These are phyloP conservation scores for Chorisops tibialis DNA, from an alignment of 2,888 invertebrate species.

Conservation along the genomic window DNA sequence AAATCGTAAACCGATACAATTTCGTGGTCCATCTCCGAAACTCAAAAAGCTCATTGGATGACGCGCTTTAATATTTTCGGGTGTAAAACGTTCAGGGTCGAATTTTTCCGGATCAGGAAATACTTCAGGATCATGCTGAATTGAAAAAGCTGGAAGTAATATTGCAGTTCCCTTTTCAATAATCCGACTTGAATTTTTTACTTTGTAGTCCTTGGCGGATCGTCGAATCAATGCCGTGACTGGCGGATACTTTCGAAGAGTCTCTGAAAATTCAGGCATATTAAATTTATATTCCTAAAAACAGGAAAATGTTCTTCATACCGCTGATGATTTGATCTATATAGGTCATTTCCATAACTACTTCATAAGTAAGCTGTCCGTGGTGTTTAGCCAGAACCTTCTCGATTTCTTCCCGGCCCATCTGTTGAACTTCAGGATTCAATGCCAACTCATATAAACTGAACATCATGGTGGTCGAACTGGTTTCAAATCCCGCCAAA, in stretches of 20 bases:
- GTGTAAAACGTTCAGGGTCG: conserved; percentile 57
- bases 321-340: conserved; percentile 44
- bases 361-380: conserved; percentile 42
- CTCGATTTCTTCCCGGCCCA: conserved; percentile 40
- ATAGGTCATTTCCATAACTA: conserved; percentile 43
- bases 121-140: conserved; percentile 57
- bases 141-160: conserved; percentile 53
- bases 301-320: no score
- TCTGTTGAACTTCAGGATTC: conserved; percentile 42
- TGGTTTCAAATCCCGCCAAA: conserved; percentile 44
- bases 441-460: conserved; percentile 41
- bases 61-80: conserved; percentile 54
- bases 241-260: conserved; percentile 19
- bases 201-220: background rate
- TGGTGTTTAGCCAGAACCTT: conserved; percentile 36
- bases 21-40: conserved; percentile 19
- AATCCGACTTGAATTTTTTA: conserved; percentile 44
- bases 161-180: conserved; percentile 53
- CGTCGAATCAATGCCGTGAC: background rate
- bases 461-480: conserved; percentile 42
- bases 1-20: conserved; percentile 24
- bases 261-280: background rate
- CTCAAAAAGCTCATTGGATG: conserved; percentile 32
- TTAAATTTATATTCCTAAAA: no score
- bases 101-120: conserved; percentile 58